Conservation (phyloP, 2,797 vertebrate genomes). For the Delichon dasypus region DNA sequence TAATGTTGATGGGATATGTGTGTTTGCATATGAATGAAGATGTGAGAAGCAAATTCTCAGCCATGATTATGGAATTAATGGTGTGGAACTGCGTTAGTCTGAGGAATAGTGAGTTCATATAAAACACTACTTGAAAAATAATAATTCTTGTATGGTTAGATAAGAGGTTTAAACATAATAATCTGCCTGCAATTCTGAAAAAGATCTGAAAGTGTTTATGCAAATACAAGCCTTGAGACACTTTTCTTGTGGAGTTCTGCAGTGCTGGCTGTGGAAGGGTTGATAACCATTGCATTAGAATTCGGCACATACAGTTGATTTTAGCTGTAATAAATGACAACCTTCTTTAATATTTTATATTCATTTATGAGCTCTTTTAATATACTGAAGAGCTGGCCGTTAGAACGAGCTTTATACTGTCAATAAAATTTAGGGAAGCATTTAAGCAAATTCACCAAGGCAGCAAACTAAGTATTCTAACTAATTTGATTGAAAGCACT, state of each 20-base stretch:
- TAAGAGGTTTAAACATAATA: background rate
- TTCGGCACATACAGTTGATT: background rate
- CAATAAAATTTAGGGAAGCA: slow-evolving; percentile 49
- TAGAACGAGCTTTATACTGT: slow-evolving; percentile 13
- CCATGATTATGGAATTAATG: background rate
- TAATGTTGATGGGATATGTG: background rate
- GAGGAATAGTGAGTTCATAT: background rate
- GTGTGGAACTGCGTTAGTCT: background rate
- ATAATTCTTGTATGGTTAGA: background rate
- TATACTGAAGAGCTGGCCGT: slow-evolving; percentile 13
- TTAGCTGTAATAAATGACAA: slow-evolving; percentile 2
- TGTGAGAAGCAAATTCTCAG: background rate
- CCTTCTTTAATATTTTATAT: slow-evolving; percentile 55
- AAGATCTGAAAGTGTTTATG: background rate
- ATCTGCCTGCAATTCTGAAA: background rate
- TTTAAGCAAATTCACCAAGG: slow-evolving; percentile 39
- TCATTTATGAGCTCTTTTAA: slow-evolving; percentile 55
- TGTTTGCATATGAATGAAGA: background rate
- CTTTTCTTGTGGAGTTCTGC: background rate
- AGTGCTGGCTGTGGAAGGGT: background rate
- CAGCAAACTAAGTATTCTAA: slow-evolving; percentile 9
- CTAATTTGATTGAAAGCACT: slow-evolving; percentile 28
- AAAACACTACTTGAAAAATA: background rate
- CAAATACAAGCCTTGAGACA: background rate
- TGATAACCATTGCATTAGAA: background rate